Conservation (phyloP, 1,140 invertebrate genomes). For the Formica exsecta region DNA sequence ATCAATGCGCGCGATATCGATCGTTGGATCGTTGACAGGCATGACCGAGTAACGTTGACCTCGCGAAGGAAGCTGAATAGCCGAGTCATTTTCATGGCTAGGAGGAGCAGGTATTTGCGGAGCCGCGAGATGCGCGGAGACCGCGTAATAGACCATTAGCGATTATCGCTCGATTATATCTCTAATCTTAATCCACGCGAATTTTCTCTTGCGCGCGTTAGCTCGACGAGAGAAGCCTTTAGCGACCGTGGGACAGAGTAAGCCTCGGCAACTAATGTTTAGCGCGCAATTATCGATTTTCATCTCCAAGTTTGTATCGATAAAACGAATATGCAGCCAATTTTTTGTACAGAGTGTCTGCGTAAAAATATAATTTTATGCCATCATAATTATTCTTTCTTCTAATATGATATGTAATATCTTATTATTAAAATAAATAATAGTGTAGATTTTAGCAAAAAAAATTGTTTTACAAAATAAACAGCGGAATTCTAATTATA, state of each 20-base stretch:
- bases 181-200: conserved; percentile 57
- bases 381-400: background rate
- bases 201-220: conserved; percentile 37
- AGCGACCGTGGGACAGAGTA: conserved; percentile 27
- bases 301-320: background rate
- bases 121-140: conserved; percentile 28
- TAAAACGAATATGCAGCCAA: background rate
- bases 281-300: conserved; percentile 37
- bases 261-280: conserved; percentile 14
- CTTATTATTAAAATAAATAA: background rate
- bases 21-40: conserved; percentile 65
- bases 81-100: conserved; percentile 55
- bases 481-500: background rate
- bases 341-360: background rate
- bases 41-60: conserved; percentile 73
- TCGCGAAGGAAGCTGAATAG: conserved; percentile 20
- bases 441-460: background rate
- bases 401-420: background rate
- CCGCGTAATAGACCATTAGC: conserved; percentile 57
- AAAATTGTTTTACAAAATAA: background rate
- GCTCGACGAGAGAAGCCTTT: conserved; percentile 44
- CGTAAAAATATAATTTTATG: background rate
- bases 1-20: conserved; percentile 70
- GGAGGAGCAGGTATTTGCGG: background rate
- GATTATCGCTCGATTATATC: conserved; percentile 51